A percentile compares a stretch with the other conserved stretches of the same genome.
Evolutionary conservation across 2,888 invertebrate species (phyloP).

Genomic region (Oscheius sp.): DNA sequence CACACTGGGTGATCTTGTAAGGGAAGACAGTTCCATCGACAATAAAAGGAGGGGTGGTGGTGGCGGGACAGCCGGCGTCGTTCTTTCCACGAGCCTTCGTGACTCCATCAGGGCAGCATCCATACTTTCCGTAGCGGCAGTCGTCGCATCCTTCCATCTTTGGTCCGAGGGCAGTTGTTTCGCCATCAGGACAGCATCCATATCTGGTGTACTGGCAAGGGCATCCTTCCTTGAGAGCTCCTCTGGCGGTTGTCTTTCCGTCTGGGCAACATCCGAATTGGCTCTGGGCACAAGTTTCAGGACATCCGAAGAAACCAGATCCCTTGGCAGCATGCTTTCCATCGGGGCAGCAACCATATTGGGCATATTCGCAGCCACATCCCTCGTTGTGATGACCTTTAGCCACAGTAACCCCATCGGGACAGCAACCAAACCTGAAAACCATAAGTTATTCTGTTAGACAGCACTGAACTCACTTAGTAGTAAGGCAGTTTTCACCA

Average conservation of each 20-base stretch:
- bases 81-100: conserved; percentile 71
- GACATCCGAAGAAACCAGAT: conserved; percentile 83
- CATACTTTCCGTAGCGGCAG: conserved; percentile 72
- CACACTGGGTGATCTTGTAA: conserved; percentile 63
- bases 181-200: conserved; percentile 74
- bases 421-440: conserved; percentile 72
- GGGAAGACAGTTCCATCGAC: conserved; percentile 66
- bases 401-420: conserved; percentile 72
- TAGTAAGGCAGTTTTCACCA: conserved; percentile 71
- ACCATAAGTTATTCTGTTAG: neutral
- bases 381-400: conserved; percentile 71
- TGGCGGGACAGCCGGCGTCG: conserved; percentile 70
- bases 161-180: conserved; percentile 78
- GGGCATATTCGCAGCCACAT: conserved; percentile 74
- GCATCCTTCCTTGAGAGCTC: conserved; percentile 81
- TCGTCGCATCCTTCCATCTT: conserved; percentile 83
- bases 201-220: conserved; percentile 75
- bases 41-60: conserved; percentile 69
- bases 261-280: conserved; percentile 90
- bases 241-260: conserved; percentile 86
- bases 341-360: conserved; percentile 78
- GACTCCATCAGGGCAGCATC: conserved; percentile 73
- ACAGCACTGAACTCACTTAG: conserved; percentile 55
- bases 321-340: conserved; percentile 79
- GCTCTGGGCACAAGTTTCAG: conserved; percentile 75